Conservation (phyloP, 2,113 vertebrate genomes). For the Labrus mixtus region DNA sequence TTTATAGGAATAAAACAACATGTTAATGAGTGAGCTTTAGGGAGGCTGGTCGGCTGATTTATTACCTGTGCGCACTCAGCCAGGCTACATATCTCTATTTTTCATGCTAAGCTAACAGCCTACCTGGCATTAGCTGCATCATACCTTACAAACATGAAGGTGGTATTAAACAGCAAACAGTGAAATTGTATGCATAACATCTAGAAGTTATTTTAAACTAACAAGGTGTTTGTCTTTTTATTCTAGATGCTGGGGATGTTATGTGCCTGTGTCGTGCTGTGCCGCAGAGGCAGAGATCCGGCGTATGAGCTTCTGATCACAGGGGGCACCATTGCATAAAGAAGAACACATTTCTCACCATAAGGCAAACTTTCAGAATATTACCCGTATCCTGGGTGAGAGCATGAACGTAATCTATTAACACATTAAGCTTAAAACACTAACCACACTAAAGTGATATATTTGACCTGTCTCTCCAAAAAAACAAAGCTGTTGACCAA, state of each 20-base stretch:
- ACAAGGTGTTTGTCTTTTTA: background rate
- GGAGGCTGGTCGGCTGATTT: no score
- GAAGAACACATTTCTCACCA: slow-evolving; percentile 25
- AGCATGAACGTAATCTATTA: slow-evolving; percentile 52
- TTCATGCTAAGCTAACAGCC: no score
- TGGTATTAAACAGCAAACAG: no score
- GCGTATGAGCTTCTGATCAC: slow-evolving; percentile 94
- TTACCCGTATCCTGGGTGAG: slow-evolving; percentile 79
- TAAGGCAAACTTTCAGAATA: slow-evolving; percentile 25
- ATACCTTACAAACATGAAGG: no score
- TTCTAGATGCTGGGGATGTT: slow-evolving; percentile 94
- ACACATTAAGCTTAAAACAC: slow-evolving; percentile 42
- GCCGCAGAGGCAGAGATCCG: slow-evolving; percentile 90
- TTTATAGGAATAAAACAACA: no score
- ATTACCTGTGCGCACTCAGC: no score
- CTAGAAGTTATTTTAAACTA: background rate
- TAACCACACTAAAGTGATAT: slow-evolving; percentile 40
- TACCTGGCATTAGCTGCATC: no score
- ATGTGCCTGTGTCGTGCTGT: slow-evolving; percentile 92
- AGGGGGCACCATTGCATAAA: slow-evolving; percentile 90
- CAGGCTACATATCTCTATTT: no score
- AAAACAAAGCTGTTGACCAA: slow-evolving; percentile 55
- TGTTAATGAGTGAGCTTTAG: no score
- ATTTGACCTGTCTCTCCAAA: slow-evolving; percentile 33
- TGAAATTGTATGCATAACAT: no score